Evolutionary conservation across 2,888 invertebrate genomes (phyloP).

Genomic region (Perizoma flavofasciatum): DNA sequence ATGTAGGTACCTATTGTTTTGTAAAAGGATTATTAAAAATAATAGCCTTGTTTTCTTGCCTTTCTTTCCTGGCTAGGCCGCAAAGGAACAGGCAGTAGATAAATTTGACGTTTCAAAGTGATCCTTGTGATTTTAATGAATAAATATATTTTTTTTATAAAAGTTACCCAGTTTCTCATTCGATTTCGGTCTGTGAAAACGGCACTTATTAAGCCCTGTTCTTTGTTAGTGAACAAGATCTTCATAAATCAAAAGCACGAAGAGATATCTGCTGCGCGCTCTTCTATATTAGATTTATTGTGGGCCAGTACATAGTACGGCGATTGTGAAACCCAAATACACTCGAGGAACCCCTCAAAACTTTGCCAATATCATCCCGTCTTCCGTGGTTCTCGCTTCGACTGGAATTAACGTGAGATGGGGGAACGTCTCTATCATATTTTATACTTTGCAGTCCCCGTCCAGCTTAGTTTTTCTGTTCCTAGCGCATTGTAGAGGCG

Average conservation of each 20-base stretch:
- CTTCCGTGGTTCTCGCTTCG: constrained; percentile 43
- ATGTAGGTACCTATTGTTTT: too few relatives aligned
- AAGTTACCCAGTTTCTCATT: too few relatives aligned
- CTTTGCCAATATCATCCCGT: constrained; percentile 60
- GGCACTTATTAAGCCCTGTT: too few relatives aligned
- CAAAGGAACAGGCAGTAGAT: too few relatives aligned
- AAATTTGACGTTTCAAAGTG: too few relatives aligned
- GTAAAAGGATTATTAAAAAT: too few relatives aligned
- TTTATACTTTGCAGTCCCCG: constrained; percentile 28
- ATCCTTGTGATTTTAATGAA: too few relatives aligned
- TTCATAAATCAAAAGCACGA: constrained; percentile 14
- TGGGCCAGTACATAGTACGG: constrained; percentile 41
- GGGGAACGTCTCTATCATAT: constrained; percentile 22
- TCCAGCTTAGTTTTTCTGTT: constrained; percentile 24
- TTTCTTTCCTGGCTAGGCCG: too few relatives aligned
- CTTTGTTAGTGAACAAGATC: constrained; percentile 9
- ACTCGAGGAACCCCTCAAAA: constrained; percentile 51
- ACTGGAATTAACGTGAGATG: constrained; percentile 32
- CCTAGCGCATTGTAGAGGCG: constrained; percentile 17
- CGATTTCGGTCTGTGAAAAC: too few relatives aligned
- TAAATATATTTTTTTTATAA: too few relatives aligned
- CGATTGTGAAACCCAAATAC: constrained; percentile 47
- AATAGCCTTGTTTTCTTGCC: too few relatives aligned
- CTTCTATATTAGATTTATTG: constrained; percentile 33
- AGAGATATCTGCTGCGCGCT: constrained; percentile 12